Evolutionary conservation across 2,797 vertebrate genomes (phyloP).

Genomic region (Cryptoprocta ferox): DNA sequence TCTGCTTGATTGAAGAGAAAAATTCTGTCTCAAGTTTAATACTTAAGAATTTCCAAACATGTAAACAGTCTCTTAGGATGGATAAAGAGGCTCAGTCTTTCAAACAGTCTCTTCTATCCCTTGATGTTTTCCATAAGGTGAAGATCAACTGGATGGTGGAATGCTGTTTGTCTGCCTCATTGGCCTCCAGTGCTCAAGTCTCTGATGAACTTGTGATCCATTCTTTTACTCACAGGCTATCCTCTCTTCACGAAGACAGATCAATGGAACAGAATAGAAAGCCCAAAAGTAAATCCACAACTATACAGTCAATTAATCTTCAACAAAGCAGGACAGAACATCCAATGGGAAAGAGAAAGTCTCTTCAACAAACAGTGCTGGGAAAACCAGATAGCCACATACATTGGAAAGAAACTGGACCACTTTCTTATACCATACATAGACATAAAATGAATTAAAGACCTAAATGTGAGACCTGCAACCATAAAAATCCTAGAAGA

Average conservation of each 20-base stretch:
- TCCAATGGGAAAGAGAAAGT: neutral
- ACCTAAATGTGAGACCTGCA: neutral
- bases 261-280: neutral
- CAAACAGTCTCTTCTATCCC: neutral
- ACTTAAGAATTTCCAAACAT: neutral
- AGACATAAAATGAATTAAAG: neutral
- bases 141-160: neutral
- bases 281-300: neutral
- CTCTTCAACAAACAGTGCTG: neutral
- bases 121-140: neutral
- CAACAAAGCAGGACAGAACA: neutral
- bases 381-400: neutral
- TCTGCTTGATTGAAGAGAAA: neutral
- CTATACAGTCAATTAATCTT: neutral
- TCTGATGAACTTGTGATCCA: neutral
- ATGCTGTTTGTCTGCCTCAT: accelerated
- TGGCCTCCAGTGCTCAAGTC: neutral
- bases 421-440: neutral
- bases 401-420: neutral
- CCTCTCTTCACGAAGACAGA: neutral
- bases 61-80: neutral
- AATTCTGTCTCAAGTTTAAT: neutral
- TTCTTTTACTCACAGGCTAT: neutral
- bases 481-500: neutral
- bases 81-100: neutral